phyloP scores from a whole-genome alignment of 1,140 invertebrate species.

The Bombus ignitus region DNA sequence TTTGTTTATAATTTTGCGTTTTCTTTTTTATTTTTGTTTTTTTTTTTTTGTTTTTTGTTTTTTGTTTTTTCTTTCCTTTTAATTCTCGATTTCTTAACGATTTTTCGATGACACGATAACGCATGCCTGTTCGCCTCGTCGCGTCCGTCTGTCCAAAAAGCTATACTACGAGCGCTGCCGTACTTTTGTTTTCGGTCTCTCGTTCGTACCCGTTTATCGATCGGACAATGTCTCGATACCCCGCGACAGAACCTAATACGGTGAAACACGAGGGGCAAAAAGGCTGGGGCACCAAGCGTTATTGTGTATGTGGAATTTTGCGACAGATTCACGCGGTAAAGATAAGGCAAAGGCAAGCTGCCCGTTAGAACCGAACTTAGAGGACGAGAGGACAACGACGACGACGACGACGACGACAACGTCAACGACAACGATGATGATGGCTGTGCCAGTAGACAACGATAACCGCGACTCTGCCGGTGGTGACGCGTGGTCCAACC shows the following conservation, averaged over 20 bases:
- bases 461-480: neutral
- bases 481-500: slow-evolving; percentile 11
- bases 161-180: neutral
- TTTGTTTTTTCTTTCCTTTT: neutral
- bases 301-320: slow-evolving; percentile 69
- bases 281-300: slow-evolving; percentile 38
- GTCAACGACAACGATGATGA: neutral
- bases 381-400: slow-evolving; percentile 29
- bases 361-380: slow-evolving; percentile 54
- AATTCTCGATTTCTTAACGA: neutral
- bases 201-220: neutral
- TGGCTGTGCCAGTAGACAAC: neutral
- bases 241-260: neutral
- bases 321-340: slow-evolving; percentile 67
- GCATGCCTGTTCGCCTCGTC: neutral
- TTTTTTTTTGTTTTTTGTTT: neutral
- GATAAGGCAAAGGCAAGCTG: slow-evolving; percentile 64
- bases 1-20: neutral
- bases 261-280: neutral
- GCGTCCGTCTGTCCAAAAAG: neutral
- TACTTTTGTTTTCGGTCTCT: neutral
- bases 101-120: neutral
- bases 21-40: too few relatives aligned
- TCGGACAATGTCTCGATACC: neutral
- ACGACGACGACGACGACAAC: neutral